Conservation (phyloP, 2,888 invertebrate genomes). For the Tinea pellionella region DNA sequence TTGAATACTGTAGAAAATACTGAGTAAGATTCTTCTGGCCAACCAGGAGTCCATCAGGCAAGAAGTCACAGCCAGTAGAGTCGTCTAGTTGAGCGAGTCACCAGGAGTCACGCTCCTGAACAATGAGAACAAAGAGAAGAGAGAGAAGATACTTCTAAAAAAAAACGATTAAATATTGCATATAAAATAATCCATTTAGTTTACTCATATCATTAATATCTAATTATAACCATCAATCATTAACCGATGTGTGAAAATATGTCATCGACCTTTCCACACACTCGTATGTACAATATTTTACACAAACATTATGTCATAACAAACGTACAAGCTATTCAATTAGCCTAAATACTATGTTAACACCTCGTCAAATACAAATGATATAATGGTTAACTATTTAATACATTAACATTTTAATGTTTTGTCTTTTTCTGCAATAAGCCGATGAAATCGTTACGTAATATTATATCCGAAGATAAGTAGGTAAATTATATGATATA, state of each 20-base stretch:
- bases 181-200: not conserved
- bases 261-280: not conserved
- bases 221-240: constrained; percentile 7
- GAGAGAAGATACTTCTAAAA: too few species aligned
- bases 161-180: too few species aligned
- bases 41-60: too few species aligned
- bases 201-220: not conserved
- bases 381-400: not conserved
- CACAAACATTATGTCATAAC: constrained; percentile 26
- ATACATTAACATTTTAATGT: constrained; percentile 1
- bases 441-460: not conserved
- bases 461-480: not conserved
- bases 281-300: not conserved
- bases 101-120: too few species aligned
- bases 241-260: not conserved
- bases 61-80: too few species aligned
- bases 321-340: constrained; percentile 23
- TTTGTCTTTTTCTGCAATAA: not conserved
- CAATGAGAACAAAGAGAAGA: too few species aligned
- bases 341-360: constrained; percentile 34
- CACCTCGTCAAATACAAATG: constrained; percentile 19
- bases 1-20: too few species aligned
- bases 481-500: not conserved
- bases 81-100: too few species aligned
- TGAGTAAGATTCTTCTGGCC: too few species aligned